A percentile compares a stretch with the other conserved stretches of the same genome.
Evolutionary conservation across 2,113 vertebrate species (phyloP).

Genomic region (Aegithalos caudatus): DNA sequence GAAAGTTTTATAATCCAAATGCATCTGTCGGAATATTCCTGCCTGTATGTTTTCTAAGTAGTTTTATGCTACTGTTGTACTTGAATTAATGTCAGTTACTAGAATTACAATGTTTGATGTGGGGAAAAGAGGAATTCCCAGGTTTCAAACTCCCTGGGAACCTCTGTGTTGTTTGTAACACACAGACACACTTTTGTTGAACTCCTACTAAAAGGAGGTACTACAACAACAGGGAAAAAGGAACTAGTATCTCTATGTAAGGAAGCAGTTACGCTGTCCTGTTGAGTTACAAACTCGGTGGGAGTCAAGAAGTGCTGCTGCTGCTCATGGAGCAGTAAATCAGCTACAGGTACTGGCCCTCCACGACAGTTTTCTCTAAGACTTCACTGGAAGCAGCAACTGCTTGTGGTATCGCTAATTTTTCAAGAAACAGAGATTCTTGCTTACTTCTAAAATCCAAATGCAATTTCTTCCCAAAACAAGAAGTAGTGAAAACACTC

Average conservation of each 20-base stretch:
- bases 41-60: neutral
- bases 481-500: neutral
- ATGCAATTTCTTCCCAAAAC: neutral
- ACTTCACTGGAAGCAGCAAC: neutral
- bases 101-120: neutral
- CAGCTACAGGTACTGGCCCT: neutral
- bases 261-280: neutral
- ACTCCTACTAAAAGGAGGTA: neutral
- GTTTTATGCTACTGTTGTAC: neutral
- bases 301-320: neutral
- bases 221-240: neutral
- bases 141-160: neutral
- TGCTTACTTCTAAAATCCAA: neutral
- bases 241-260: neutral
- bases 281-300: neutral
- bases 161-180: neutral
- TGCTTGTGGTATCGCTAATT: neutral
- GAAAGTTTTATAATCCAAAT: neutral
- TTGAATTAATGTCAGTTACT: neutral
- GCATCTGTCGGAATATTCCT: neutral
- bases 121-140: neutral
- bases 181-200: neutral
- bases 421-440: neutral
- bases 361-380: rapidly evolving
- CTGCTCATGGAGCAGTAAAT: neutral